phyloP scores from a whole-genome alignment of 2,113 vertebrate species.

The Pedetes capensis region DNA sequence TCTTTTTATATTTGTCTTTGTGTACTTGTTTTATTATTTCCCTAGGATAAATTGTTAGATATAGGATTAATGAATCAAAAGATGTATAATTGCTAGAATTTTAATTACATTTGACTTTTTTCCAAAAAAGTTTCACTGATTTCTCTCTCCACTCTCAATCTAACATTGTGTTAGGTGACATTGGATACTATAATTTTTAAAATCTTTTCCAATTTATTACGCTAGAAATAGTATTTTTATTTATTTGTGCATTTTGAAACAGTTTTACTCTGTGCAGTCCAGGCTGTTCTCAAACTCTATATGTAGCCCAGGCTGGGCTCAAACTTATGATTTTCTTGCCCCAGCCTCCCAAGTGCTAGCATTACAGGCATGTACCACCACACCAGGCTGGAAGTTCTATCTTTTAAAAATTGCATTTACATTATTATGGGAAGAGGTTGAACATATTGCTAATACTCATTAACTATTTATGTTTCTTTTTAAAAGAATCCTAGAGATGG shows the following conservation, averaged over 20 bases:
- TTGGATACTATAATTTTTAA: neutral
- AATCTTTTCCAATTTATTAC: neutral
- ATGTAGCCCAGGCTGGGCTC: too few species aligned
- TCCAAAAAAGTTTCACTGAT: neutral
- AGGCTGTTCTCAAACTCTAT: too few species aligned
- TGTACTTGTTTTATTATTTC: neutral
- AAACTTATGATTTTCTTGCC: too few species aligned
- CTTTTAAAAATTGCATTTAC: neutral
- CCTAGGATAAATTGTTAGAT: conserved; percentile 2
- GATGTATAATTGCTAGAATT: neutral
- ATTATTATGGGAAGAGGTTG: neutral
- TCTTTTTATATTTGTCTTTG: too few species aligned
- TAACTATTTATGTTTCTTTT: neutral
- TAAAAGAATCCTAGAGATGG: neutral
- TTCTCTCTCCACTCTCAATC: neutral
- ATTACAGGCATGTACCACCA: too few species aligned
- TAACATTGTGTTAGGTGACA: neutral
- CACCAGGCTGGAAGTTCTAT: neutral
- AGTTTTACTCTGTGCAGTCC: too few species aligned
- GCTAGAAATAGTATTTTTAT: neutral
- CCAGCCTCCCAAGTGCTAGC: too few species aligned
- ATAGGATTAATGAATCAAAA: neutral
- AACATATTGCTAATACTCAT: neutral
- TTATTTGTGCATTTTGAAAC: too few species aligned
- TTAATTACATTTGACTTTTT: neutral